Conservation (phyloP, 2,797 vertebrate species). For the Megaceryle alcyon region DNA sequence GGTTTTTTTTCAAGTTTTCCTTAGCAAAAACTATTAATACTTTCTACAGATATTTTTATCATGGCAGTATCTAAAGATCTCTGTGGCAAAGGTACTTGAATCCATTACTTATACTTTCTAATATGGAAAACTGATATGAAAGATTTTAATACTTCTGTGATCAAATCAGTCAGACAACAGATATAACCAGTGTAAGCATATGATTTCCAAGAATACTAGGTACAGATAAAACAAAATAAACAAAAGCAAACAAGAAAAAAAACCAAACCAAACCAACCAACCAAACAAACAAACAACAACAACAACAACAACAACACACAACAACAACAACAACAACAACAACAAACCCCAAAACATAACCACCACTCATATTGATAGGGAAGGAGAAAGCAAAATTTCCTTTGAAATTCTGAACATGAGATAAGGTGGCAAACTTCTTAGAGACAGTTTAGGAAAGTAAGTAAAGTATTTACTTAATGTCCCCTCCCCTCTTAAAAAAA, state of each 20-base stretch:
- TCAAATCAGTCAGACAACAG: neutral
- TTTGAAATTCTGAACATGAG: neutral
- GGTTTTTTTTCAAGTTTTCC: neutral
- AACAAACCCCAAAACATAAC: neutral
- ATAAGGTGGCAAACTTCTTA: neutral
- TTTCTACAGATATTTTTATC: neutral
- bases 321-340: no score
- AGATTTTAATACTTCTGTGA: neutral
- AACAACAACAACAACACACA: no score
- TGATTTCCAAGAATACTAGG: neutral
- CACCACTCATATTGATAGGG: accelerated
- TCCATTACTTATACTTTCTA: neutral
- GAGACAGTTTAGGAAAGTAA: neutral
- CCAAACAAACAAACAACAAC: neutral
- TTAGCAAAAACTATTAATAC: neutral
- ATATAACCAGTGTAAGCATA: neutral
- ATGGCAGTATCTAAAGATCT: neutral
- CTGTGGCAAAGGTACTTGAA: neutral
- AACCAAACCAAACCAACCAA: no score
- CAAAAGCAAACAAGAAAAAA: neutral
- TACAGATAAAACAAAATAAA: neutral
- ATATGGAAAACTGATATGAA: neutral
- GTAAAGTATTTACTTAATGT: neutral
- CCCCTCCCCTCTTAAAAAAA: neutral
- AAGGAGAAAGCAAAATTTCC: neutral